Percentiles rank a stretch among this genome's conserved stretches.
Evolutionary conservation across 1,140 invertebrate genomes (phyloP).

Genomic region (Copidosoma floridanum): DNA sequence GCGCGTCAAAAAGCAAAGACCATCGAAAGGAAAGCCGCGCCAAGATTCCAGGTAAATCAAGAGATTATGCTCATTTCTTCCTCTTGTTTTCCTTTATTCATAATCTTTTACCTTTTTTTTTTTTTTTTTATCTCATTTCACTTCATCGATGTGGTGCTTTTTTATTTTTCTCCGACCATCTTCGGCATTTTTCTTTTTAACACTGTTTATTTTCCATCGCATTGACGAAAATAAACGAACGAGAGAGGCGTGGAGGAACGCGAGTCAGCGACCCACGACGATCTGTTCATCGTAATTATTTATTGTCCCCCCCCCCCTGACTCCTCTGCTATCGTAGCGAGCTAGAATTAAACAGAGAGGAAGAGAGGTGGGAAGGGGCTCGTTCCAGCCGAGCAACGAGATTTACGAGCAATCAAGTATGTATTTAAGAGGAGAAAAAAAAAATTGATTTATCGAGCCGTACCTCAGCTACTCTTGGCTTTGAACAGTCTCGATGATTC

Average conservation of each 20-base stretch:
- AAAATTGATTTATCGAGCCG: constrained; percentile 25
- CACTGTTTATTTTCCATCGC: background rate
- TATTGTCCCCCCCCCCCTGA: background rate
- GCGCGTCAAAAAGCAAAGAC: background rate
- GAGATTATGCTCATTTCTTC: constrained; percentile 33
- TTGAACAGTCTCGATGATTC: no score
- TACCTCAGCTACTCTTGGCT: no score
- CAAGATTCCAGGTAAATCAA: constrained; percentile 41
- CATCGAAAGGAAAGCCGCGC: background rate
- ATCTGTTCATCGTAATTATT: constrained; percentile 1
- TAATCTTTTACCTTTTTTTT: no score
- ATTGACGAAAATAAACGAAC: constrained; percentile 1
- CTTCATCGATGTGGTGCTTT: constrained; percentile 15
- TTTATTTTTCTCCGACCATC: constrained; percentile 4
- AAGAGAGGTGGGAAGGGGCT: background rate
- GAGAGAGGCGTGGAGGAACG: background rate
- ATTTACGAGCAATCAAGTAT: constrained; percentile 22
- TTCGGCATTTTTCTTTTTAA: constrained; percentile 8
- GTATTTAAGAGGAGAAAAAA: constrained; percentile 21
- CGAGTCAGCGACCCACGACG: background rate
- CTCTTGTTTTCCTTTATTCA: background rate
- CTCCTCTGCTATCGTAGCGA: background rate
- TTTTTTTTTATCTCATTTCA: no score
- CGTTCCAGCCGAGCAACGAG: background rate
- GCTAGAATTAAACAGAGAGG: background rate